Base-by-base conservation (phyloP, 2,888 invertebrate species). In the Cryptus armator region DNA sequence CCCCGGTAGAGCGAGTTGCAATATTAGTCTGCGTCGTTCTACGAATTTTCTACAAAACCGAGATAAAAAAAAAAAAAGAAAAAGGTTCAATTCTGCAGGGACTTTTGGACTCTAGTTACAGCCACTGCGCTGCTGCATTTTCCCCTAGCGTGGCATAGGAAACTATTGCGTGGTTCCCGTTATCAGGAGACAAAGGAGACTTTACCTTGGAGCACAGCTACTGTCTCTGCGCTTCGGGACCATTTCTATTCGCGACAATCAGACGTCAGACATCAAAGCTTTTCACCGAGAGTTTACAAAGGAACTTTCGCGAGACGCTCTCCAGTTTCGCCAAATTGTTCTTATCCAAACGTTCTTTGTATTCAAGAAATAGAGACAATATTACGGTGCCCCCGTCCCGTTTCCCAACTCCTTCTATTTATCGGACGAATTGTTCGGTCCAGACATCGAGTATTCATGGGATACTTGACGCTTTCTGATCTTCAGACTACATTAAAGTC, bases 151-250 rank as follows among this genome's bases (percentile, higher is more conserved):
- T 43, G 32, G 7, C 7, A 19, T 43, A 43, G 43, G 56, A 71
- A 71, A 43, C 56, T 53, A 7, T 29, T 29, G 37, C 37, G 56
- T 19, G 37, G 43, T 71, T 29, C 6, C 72, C 59, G 59, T 59
- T 72, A 72, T 72, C 56, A 72, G 59, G 14, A 59, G 59, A 72
- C 72, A 72, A 59, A 72, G 72, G 29, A 37, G 37, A 62, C 29
- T 32, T 32, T 32, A 62, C 62, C 29, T 62, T 14, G n/a, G 62
- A 62, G 62, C 29, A 37, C 9, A 9, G 6, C 14, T 32, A 46
- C 32, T 32, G 29, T 32, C 62, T 29, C 32, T 10, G 62, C 62
- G 62, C 32, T 62, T 32, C 62, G 5, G 46, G 46, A 67, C 44
- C 68, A 68, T 46, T 67, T 44, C 68, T 19, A 68, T 48, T 68